Base-by-base conservation (phyloP, 2,113 vertebrate species). In the Aix galericulata region DNA sequence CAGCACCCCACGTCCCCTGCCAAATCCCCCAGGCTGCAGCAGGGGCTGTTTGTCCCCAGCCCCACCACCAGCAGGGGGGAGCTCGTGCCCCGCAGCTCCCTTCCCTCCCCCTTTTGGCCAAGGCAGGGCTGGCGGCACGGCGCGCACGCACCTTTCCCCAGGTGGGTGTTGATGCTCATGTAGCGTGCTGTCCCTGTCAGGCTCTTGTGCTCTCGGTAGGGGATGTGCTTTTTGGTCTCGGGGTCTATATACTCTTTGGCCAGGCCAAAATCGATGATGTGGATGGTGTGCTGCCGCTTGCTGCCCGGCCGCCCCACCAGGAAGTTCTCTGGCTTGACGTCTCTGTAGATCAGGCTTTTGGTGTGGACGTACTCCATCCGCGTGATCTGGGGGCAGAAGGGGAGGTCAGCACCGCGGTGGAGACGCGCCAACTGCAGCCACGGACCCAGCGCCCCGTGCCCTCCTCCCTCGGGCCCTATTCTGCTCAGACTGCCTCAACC, bases 211-310 rank as follows among this genome's bases (percentile, higher is more conserved):
- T 99, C 99, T 95, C 99, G 98, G 98, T 99, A 99, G 3, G 99
- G 99, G 98, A 99, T 99, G 98, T 99, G 99, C 98, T 99, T 99
- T 99, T 99, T 99, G 98, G 99, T 99, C 98, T 99, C 99, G 0
- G 99, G 99, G 97, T 99, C 99, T 31, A 99, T 99, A 96, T 99
- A 99, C 97, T 99, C 99, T 98, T 99, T 99, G 98, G 99, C 99
- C 98, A 99, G 98, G 97, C 99, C 99, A 93, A 99, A 99, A 98
- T 99, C 99, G 7, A 99, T 99, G 96, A 99, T 99, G 98, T 99
- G 99, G 97, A 99, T 99, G 94, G 99, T 99, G 96, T 99, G 99
- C 95, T 99, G 99, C 94, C 99, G 97, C 97, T 99, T 99, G 98
- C 98, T 99, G 77, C 99, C 99, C 6, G 99, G 99, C 64, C 99